Evolutionary conservation across 2,888 invertebrate species (phyloP).

Genomic region (Melinopterus prodromus): DNA sequence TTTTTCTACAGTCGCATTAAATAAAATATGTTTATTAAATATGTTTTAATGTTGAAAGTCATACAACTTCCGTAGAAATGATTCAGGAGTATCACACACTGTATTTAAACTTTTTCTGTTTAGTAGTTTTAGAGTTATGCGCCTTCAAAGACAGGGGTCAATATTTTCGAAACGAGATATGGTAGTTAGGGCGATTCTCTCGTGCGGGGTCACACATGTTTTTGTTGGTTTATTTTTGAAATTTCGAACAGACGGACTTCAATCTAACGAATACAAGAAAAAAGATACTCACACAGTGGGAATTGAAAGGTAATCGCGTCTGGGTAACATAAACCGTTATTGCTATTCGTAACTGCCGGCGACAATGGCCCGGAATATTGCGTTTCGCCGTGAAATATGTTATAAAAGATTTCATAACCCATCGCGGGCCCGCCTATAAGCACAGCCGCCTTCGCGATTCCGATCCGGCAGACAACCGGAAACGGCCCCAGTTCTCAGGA

Average conservation of each 20-base stretch:
- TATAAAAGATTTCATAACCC: slow-evolving; percentile 22
- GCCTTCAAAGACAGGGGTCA: too few relatives aligned
- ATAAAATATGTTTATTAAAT: too few relatives aligned
- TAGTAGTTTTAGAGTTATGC: too few relatives aligned
- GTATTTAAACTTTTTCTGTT: too few relatives aligned
- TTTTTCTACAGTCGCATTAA: too few relatives aligned
- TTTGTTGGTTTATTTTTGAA: background rate
- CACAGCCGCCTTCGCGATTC: slow-evolving; percentile 30
- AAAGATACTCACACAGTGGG: background rate
- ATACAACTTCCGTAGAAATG: too few relatives aligned
- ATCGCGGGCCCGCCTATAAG: background rate
- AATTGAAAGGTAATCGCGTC: background rate
- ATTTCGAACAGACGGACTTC: background rate
- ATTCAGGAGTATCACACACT: too few relatives aligned
- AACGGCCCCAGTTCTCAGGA: slow-evolving; percentile 39
- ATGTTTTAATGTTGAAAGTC: too few relatives aligned
- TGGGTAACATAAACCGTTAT: slow-evolving; percentile 4
- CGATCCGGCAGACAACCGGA: slow-evolving; percentile 37
- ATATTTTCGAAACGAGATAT: too few relatives aligned
- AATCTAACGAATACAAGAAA: background rate
- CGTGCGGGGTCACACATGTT: too few relatives aligned
- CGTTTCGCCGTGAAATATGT: slow-evolving; percentile 10
- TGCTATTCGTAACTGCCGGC: background rate
- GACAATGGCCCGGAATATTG: slow-evolving; percentile 5
- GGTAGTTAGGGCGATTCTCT: too few relatives aligned